These are phyloP conservation scores for Tinea pellionella DNA, from an alignment of 2,888 invertebrate species.

Conservation along the genomic window DNA sequence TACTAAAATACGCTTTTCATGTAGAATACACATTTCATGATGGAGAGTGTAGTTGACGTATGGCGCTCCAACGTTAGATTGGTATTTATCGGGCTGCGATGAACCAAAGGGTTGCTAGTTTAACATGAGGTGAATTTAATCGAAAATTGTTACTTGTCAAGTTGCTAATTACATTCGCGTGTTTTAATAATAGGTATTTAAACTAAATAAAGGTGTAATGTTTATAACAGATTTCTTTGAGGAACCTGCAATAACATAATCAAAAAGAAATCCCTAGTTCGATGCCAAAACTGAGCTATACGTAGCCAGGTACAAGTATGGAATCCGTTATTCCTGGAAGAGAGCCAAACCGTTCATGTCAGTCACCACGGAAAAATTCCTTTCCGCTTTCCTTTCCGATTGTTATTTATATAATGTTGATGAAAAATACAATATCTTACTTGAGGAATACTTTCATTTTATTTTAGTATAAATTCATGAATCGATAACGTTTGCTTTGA, in stretches of 20 bases:
- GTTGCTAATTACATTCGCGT: not conserved
- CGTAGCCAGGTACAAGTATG: conserved; percentile 4
- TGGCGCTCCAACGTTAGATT: not conserved
- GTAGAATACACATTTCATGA: conserved; percentile 1
- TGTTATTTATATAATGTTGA: conserved; percentile 11
- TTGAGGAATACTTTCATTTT: not conserved
- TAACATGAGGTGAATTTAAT: conserved; percentile 5
- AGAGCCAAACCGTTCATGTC: conserved; percentile 11
- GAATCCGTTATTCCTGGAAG: conserved; percentile 11
- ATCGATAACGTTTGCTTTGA: not conserved
- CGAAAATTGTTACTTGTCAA: not conserved
- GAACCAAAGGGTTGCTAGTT: not conserved
- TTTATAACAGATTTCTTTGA: not conserved
- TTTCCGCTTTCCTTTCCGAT: conserved; percentile 12
- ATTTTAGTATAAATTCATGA: not conserved
- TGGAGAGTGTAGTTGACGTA: conserved; percentile 1
- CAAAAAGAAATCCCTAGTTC: conserved; percentile 12
- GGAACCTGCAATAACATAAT: conserved; percentile 12
- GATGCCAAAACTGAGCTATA: conserved; percentile 9
- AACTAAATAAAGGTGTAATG: not conserved
- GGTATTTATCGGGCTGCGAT: conserved; percentile 4
- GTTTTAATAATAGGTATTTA: not conserved
- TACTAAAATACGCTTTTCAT: not conserved
- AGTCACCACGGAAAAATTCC: conserved; percentile 13
- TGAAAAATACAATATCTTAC: conserved; percentile 4